Evolutionary conservation across 2,113 vertebrate species (phyloP), one percentile per base, ranked within the genome.

Genomic region (Junco hyemalis): DNA sequence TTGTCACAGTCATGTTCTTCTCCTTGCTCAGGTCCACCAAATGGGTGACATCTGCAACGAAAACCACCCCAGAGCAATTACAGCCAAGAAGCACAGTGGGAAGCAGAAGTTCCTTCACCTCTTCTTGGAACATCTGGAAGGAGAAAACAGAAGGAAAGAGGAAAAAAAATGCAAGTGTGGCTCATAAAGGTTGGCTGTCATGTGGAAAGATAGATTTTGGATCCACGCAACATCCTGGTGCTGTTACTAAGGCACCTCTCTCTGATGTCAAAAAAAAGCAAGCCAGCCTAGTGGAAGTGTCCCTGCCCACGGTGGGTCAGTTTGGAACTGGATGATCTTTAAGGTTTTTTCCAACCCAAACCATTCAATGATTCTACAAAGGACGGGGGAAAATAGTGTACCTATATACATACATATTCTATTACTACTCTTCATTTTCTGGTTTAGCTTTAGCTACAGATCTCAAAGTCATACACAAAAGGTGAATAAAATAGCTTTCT

Each of bases 11-110:
- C 84, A 98, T 71, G 25, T 96, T 87, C 20, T 36, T 36, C n/a
- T 98, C 97, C 6, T 96, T 97, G 50, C 91, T 98, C 24, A 99
- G 92, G 94, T 99, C 98, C 3, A 99, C 96, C 9, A 92, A 14
- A 42, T 98, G 95, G 35, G 96, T 96, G 85, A 90, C 82, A 84
- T 96, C 98, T 98, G 97, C 90, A 98, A 95, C 0, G 1, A 47
- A 48, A 82, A 74, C 36, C 68, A 74, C 2, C 40, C 45, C 65
- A 54, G 25, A 72, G 24, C 53, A 84, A 57, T 69, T 40, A 88
- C 28, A 25, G 12, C 28, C 50, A 64, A 65, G 61, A 68, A 70
- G 36, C 1, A 0, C 3, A 3, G 25, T 6, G 11, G 21, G 44
- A 63, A 56, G 35, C 23, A 73, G 14, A 73, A 57, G 18, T 11